Conservation (phyloP, 2,888 invertebrate species). For the Molanna angustata region DNA sequence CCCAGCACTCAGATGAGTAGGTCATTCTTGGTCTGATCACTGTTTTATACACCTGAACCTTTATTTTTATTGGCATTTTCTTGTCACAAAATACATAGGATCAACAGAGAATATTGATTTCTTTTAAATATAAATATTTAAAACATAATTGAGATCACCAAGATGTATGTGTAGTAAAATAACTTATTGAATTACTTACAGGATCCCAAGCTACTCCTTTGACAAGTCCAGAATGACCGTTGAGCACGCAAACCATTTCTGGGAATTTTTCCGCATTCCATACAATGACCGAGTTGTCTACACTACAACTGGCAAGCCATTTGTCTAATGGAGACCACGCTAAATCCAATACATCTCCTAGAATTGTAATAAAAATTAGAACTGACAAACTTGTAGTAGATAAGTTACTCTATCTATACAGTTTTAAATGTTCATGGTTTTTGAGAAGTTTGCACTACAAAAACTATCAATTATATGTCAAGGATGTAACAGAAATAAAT, state of each 20-base stretch:
- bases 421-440: too few relatives aligned
- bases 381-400: too few relatives aligned
- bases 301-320: constrained; percentile 94
- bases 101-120: not conserved
- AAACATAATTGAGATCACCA: too few relatives aligned
- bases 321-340: constrained; percentile 95
- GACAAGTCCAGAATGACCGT: constrained; percentile 90
- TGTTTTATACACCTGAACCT: too few relatives aligned
- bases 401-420: too few relatives aligned
- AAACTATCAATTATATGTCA: too few relatives aligned
- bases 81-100: not conserved
- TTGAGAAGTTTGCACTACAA: too few relatives aligned
- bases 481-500: too few relatives aligned
- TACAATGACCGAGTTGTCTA: constrained; percentile 95
- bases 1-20: too few relatives aligned
- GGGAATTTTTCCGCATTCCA: constrained; percentile 95
- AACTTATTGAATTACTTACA: constrained; percentile 43
- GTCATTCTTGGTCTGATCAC: too few relatives aligned
- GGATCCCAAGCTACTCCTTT: constrained; percentile 99
- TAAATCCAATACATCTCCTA: constrained; percentile 86
- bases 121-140: not conserved
- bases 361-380: not conserved
- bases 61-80: too few relatives aligned
- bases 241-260: constrained; percentile 76
- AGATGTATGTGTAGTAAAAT: too few relatives aligned